phyloP scores from a whole-genome alignment of 1,140 invertebrate species.

The Solenopsis invicta region DNA sequence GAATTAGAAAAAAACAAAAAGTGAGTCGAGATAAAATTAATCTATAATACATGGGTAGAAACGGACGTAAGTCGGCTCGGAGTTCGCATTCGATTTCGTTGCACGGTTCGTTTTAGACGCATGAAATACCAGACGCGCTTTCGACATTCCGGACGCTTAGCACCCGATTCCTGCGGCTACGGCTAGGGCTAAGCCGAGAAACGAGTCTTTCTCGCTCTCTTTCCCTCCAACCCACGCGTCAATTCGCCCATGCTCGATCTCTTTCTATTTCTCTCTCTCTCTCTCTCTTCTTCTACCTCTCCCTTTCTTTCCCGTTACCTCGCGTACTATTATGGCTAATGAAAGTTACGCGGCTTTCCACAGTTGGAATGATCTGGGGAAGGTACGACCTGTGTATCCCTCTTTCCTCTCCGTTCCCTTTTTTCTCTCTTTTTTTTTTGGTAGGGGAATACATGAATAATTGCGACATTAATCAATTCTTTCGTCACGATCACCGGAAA shows the following conservation, averaged over 20 bases:
- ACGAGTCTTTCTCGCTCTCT: neutral
- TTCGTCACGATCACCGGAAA: neutral
- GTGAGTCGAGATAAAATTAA: no score
- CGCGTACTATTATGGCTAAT: slow-evolving; percentile 3
- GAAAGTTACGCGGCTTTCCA: neutral
- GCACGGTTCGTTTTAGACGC: slow-evolving; percentile 15
- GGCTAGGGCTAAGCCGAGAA: neutral
- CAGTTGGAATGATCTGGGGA: neutral
- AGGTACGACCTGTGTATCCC: neutral
- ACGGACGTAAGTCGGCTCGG: neutral
- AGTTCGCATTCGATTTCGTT: neutral
- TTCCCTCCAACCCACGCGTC: neutral
- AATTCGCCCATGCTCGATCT: neutral
- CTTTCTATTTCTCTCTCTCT: neutral
- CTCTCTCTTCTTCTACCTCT: neutral
- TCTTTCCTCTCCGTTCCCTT: neutral
- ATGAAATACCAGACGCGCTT: slow-evolving; percentile 19
- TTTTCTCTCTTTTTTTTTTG: neutral
- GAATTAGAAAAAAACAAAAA: no score
- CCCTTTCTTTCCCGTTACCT: slow-evolving; percentile 22
- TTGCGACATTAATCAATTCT: slow-evolving; percentile 48
- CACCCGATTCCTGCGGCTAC: neutral
- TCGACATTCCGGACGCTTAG: slow-evolving; percentile 22
- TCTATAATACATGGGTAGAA: no score
- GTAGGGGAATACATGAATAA: neutral